A percentile compares a stretch with the other conserved stretches of the same genome.
Evolutionary conservation across 2,113 vertebrate species (phyloP).

Genomic region (Phodopus roborovskii): DNA sequence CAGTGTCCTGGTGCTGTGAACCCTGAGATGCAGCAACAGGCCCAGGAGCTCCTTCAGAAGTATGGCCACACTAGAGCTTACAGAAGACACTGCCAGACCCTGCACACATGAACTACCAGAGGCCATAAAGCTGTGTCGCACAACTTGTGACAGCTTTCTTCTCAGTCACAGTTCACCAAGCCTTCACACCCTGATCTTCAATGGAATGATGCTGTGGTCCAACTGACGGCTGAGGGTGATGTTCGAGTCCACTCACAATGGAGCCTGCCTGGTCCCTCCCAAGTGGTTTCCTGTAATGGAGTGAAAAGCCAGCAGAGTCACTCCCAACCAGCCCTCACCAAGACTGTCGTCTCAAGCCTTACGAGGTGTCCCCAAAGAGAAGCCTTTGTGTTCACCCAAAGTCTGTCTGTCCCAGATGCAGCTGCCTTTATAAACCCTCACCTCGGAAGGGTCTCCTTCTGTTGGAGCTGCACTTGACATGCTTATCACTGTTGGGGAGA

Average conservation of each 20-base stretch:
- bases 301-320: slow-evolving; percentile 16
- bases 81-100: slow-evolving; percentile 75
- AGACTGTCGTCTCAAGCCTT: slow-evolving; percentile 63
- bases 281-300: slow-evolving; percentile 33
- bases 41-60: slow-evolving; percentile 87
- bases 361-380: slow-evolving; percentile 62
- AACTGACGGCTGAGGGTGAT: slow-evolving; percentile 1
- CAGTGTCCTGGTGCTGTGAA: slow-evolving; percentile 74
- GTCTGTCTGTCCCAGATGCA: slow-evolving; percentile 58
- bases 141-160: background rate
- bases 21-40: slow-evolving; percentile 80
- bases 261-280: slow-evolving; percentile 12
- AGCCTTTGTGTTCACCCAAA: slow-evolving; percentile 53
- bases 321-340: background rate
- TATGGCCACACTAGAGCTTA: slow-evolving; percentile 73
- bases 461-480: background rate
- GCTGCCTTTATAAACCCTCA: slow-evolving; percentile 66
- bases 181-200: background rate
- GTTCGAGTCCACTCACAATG: background rate
- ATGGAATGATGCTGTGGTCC: slow-evolving; percentile 16
- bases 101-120: slow-evolving; percentile 76
- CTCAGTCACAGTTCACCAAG: background rate
- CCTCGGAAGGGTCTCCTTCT: slow-evolving; percentile 9
- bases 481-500: background rate
- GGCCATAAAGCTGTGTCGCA: slow-evolving; percentile 14